These are phyloP conservation scores for Scolopax mira DNA, from an alignment of 2,113 vertebrate genomes.

Conservation along the genomic window DNA sequence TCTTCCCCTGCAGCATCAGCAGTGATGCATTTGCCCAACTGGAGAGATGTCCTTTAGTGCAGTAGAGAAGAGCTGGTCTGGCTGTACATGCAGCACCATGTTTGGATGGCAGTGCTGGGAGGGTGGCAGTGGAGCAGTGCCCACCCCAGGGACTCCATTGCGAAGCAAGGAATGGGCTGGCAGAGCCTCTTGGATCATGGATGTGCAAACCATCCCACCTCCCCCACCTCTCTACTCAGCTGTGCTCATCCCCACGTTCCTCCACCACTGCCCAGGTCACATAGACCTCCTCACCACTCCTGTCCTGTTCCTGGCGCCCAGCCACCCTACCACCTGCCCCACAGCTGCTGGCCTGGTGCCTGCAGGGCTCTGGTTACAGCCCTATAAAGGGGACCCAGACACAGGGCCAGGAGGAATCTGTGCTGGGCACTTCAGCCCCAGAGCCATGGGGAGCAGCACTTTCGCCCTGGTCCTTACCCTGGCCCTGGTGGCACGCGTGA, in stretches of 20 bases:
- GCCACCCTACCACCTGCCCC: not conserved
- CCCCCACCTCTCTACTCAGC: not conserved
- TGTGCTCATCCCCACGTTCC: not conserved
- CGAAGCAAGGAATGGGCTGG: not conserved
- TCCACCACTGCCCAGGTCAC: not conserved
- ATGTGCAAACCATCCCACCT: not conserved
- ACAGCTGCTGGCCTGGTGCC: not conserved
- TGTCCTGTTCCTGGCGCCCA: not conserved
- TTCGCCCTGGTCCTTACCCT: not conserved
- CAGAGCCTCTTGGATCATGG: not conserved
- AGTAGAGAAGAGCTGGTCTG: fast-evolving
- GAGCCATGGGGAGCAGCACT: not conserved
- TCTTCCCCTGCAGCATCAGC: not conserved
- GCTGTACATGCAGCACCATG: not conserved
- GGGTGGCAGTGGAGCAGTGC: not conserved
- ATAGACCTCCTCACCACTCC: not conserved
- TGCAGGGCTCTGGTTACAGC: not conserved
- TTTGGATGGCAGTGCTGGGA: not conserved
- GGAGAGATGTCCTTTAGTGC: too few species aligned
- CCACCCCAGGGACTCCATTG: fast-evolving
- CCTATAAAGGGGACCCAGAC: not conserved
- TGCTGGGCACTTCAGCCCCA: not conserved
- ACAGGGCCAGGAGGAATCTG: not conserved
- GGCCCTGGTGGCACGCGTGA: not conserved
- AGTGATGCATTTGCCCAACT: fast-evolving